Percentiles rank a stretch among this genome's conserved stretches.
Evolutionary conservation across 2,888 invertebrate genomes (phyloP).

Genomic region (Fragum whitleyi): DNA sequence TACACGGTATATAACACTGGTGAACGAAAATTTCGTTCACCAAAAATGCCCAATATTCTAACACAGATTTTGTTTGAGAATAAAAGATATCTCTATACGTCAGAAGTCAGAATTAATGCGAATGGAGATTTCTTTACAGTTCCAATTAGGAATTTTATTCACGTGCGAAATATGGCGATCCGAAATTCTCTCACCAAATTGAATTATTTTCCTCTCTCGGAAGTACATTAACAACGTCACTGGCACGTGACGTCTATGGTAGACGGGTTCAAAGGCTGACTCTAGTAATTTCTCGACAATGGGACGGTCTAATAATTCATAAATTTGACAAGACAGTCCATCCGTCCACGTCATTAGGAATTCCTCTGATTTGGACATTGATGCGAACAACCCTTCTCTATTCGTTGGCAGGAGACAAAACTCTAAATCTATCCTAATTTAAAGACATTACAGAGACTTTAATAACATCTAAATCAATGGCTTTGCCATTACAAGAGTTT

Average conservation of each 20-base stretch:
- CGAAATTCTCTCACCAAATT: slow-evolving; percentile 48
- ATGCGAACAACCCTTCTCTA: neutral
- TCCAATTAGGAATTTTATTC: slow-evolving; percentile 43
- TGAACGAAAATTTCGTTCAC: too few species aligned
- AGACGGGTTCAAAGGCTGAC: slow-evolving; percentile 27
- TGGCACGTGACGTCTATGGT: slow-evolving; percentile 45
- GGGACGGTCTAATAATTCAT: slow-evolving; percentile 23
- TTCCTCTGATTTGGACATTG: slow-evolving; percentile 14
- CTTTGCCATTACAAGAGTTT: too few species aligned
- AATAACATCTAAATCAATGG: too few species aligned
- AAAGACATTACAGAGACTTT: too few species aligned
- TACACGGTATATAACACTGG: too few species aligned
- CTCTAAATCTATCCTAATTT: too few species aligned
- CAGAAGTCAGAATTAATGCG: slow-evolving; percentile 33
- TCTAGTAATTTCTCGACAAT: slow-evolving; percentile 24
- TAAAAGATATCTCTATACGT: slow-evolving; percentile 18
- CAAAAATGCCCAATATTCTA: too few species aligned
- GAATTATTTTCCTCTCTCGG: slow-evolving; percentile 37
- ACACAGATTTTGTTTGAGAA: neutral
- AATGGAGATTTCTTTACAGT: slow-evolving; percentile 15
- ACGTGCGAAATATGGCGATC: slow-evolving; percentile 48
- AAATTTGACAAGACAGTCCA: slow-evolving; percentile 33
- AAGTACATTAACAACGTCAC: slow-evolving; percentile 48
- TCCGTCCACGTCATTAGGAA: slow-evolving; percentile 12
- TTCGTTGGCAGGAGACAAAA: too few species aligned